These are phyloP conservation scores for Brachynemurus nebulosus DNA, from an alignment of 2,888 invertebrate genomes.

Conservation along the genomic window DNA sequence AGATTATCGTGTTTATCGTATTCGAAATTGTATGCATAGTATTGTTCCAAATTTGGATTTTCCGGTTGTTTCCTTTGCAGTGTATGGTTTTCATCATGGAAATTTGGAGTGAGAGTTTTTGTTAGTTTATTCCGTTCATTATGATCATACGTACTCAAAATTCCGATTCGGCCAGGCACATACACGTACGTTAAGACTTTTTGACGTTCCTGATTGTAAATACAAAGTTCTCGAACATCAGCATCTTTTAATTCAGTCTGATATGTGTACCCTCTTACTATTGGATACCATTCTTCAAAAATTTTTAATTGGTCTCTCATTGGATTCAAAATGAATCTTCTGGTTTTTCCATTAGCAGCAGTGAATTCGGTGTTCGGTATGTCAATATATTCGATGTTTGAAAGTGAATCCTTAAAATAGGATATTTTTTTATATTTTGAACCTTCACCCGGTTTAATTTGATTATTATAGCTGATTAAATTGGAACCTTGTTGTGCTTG, in stretches of 20 bases:
- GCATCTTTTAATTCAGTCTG: not conserved
- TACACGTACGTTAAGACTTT: too few relatives aligned
- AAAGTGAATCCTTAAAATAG: not conserved
- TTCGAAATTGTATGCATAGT: not conserved
- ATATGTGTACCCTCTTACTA: not conserved
- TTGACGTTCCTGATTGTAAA: not conserved
- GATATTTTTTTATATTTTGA: not conserved
- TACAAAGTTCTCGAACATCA: not conserved
- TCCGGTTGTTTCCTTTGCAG: not conserved
- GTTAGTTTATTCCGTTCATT: conserved; percentile 11
- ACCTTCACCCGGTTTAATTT: not conserved
- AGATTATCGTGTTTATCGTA: not conserved
- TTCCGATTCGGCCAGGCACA: not conserved
- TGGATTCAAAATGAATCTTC: not conserved
- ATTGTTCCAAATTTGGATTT: too few relatives aligned
- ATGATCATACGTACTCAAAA: conserved; percentile 11
- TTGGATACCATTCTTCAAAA: not conserved
- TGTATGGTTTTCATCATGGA: conserved; percentile 14
- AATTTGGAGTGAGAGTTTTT: conserved; percentile 16
- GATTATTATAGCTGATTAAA: not conserved
- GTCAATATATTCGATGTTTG: not conserved
- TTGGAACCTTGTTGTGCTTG: not conserved
- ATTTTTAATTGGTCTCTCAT: not conserved
- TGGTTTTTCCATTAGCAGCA: not conserved
- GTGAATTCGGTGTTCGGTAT: not conserved